A percentile compares a stretch with the other conserved stretches of the same genome.
Evolutionary conservation across 2,797 vertebrate genomes (phyloP).

Genomic region (Etheostoma perlongum): DNA sequence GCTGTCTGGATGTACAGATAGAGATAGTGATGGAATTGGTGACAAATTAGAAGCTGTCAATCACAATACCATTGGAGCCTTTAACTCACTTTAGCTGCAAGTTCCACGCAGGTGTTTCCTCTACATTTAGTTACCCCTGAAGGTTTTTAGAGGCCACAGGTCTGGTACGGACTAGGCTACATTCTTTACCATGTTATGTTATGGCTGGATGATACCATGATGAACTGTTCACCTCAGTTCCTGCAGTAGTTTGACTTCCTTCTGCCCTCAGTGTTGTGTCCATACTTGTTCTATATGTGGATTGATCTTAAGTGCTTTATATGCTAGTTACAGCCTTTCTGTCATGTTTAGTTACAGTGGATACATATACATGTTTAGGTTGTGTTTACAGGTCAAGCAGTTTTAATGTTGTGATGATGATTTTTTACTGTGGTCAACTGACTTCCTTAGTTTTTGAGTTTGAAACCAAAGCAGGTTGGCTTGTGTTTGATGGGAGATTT

Average conservation of each 20-base stretch:
- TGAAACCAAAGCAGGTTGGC: constrained; percentile 79
- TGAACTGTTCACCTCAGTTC: constrained; percentile 64
- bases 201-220: constrained; percentile 57
- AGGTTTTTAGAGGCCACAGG: constrained; percentile 47
- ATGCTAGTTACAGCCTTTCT: constrained; percentile 9
- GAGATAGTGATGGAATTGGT: constrained; percentile 51
- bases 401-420: constrained; percentile 45
- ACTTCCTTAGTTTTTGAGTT: constrained; percentile 51
- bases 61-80: constrained; percentile 61
- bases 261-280: constrained; percentile 41
- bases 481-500: constrained; percentile 92
- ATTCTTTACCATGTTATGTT: constrained; percentile 73
- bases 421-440: constrained; percentile 38
- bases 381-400: constrained; percentile 14
- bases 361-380: not conserved
- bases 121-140: constrained; percentile 47
- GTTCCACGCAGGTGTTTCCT: constrained; percentile 77
- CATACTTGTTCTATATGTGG: constrained; percentile 35
- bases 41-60: constrained; percentile 79
- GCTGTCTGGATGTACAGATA: constrained; percentile 54
- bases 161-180: constrained; percentile 46
- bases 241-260: constrained; percentile 43
- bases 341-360: not conserved
- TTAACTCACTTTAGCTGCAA: constrained; percentile 45
- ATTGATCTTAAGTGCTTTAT: constrained; percentile 27